These are phyloP conservation scores for Centropyge bicolor DNA, from an alignment of 2,797 vertebrate species.

Conservation along the genomic window DNA sequence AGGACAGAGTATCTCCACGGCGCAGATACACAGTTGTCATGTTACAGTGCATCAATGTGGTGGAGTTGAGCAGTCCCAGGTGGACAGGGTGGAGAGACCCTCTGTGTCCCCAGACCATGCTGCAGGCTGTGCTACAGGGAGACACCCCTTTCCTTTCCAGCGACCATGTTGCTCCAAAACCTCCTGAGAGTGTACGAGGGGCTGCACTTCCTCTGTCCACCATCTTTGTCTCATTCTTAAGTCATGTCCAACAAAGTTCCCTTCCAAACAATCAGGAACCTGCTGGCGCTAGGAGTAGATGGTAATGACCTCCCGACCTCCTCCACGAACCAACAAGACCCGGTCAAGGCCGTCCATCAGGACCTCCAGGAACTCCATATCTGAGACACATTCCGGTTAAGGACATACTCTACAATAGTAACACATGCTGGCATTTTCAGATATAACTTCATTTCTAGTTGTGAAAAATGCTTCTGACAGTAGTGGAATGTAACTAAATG, in stretches of 20 bases:
- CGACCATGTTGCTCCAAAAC: not conserved
- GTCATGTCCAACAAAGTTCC: conserved; percentile 1
- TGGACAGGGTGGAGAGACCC: not conserved
- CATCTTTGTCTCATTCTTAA: not conserved
- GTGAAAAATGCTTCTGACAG: not conserved
- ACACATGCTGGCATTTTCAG: not conserved
- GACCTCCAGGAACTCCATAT: conserved; percentile 98
- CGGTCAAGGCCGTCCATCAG: conserved; percentile 92
- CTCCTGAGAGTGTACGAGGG: not conserved
- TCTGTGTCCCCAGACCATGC: not conserved
- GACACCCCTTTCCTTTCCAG: not conserved
- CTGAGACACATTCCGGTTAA: conserved; percentile 85
- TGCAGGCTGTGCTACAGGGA: conserved; percentile 7
- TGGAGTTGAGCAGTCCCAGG: not conserved
- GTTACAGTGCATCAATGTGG: not conserved
- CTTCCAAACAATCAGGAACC: not conserved
- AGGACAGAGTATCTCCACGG: not conserved
- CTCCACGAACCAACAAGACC: conserved; percentile 93
- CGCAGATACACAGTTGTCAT: not conserved
- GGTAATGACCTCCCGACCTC: conserved; percentile 96
- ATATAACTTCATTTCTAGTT: not conserved
- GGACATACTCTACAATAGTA: conserved; percentile 53
- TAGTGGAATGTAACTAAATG: not conserved
- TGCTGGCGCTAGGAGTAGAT: conserved; percentile 91
- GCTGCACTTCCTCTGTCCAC: conserved; percentile 1